These are phyloP conservation scores for Bufo gargarizans DNA, from an alignment of 2,113 vertebrate species.

Conservation along the genomic window DNA sequence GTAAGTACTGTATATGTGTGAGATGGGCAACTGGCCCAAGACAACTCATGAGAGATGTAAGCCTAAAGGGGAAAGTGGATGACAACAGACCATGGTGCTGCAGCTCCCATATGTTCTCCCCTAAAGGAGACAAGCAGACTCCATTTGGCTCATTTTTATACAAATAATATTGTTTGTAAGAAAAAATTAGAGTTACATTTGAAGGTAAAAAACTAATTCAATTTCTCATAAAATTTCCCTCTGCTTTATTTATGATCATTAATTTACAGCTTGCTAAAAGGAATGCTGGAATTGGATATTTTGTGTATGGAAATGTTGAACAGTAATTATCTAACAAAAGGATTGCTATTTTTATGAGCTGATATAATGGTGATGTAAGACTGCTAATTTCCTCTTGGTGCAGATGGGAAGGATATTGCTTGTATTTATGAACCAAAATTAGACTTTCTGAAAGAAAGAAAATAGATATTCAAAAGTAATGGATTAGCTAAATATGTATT, in stretches of 20 bases:
- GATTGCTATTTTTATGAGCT: constrained; percentile 8
- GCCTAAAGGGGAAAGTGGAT: too few species aligned
- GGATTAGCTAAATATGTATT: not conserved
- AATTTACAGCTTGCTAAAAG: constrained; percentile 16
- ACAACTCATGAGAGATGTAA: too few species aligned
- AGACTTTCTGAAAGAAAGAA: not conserved
- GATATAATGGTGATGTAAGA: constrained; percentile 5
- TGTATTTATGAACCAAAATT: not conserved
- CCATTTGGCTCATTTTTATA: not conserved
- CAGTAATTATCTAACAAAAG: constrained; percentile 20
- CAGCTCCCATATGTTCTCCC: too few species aligned
- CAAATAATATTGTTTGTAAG: not conserved
- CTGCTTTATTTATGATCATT: constrained; percentile 22
- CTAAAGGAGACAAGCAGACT: too few species aligned
- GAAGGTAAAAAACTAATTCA: not conserved
- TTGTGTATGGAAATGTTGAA: not conserved
- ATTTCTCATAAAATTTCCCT: constrained; percentile 8
- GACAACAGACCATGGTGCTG: too few species aligned
- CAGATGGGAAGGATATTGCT: not conserved
- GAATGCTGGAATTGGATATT: not conserved
- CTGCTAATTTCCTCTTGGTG: not conserved
- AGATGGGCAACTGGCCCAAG: too few species aligned
- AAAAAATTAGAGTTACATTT: not conserved
- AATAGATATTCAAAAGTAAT: not conserved
- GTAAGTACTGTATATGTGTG: too few species aligned